phyloP scores from a whole-genome alignment of 2,888 invertebrate species.

The Trachelus troglodyta region DNA sequence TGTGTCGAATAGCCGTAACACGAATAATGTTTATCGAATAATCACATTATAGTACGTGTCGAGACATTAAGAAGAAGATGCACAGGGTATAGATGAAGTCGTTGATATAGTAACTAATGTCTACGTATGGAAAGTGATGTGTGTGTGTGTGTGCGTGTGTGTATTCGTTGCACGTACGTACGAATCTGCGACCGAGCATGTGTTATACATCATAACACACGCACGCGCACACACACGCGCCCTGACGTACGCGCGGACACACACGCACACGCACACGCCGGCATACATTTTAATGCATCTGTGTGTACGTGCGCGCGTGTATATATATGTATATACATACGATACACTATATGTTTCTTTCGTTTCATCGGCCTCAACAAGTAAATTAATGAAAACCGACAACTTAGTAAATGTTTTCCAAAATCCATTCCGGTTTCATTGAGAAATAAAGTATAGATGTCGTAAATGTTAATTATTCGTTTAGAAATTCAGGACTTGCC shows the following conservation, averaged over 20 bases:
- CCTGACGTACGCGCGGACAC: neutral
- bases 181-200: conserved; percentile 23
- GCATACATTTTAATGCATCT: neutral
- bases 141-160: neutral
- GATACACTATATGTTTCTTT: conserved; percentile 55
- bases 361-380: conserved; percentile 63
- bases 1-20: conserved; percentile 40
- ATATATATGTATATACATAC: conserved; percentile 25
- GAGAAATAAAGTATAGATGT: conserved; percentile 51
- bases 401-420: conserved; percentile 56
- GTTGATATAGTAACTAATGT: conserved; percentile 63
- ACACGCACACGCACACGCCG: neutral
- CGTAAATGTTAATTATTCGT: conserved; percentile 59
- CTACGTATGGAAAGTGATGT: conserved; percentile 51
- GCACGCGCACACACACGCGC: neutral
- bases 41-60: conserved; percentile 60
- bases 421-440: conserved; percentile 44
- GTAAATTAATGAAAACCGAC: conserved; percentile 34
- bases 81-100: conserved; percentile 67
- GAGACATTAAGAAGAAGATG: conserved; percentile 60
- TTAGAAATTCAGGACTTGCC: conserved; percentile 38
- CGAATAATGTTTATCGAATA: conserved; percentile 53
- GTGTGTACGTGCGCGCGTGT: neutral
- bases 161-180: no score
- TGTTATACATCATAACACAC: neutral